Evolutionary conservation across 1,140 invertebrate genomes (phyloP).

Genomic region (Brachionus paranguensis): DNA sequence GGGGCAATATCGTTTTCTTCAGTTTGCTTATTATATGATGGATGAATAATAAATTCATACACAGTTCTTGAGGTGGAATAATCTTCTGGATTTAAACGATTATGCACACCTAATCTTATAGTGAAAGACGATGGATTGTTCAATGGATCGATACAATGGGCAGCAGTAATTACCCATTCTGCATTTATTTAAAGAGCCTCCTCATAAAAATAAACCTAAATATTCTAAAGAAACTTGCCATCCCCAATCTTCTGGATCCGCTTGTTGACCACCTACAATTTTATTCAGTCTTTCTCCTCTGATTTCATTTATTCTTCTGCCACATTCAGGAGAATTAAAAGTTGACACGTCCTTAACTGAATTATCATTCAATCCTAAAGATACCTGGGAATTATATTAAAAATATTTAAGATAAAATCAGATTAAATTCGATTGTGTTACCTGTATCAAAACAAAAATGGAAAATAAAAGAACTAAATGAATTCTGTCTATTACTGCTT

Average conservation of each 20-base stretch:
- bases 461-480: no score
- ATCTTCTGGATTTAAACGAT: neutral
- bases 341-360: neutral
- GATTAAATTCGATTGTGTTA: no score
- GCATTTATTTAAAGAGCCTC: slow-evolving; percentile 61
- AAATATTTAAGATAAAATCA: neutral
- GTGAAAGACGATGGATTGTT: neutral
- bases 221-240: slow-evolving; percentile 16
- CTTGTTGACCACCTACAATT: slow-evolving; percentile 5
- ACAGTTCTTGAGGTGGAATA: neutral
- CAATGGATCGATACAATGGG: slow-evolving; percentile 58
- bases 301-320: neutral
- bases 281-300: neutral
- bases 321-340: neutral
- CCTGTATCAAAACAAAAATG: no score
- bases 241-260: slow-evolving; percentile 13
- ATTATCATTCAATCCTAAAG: neutral
- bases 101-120: neutral
- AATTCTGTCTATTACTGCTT: no score
- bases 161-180: slow-evolving; percentile 64
- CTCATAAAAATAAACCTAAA: neutral
- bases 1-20: slow-evolving; percentile 24
- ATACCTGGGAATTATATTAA: neutral
- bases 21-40: neutral
- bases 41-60: neutral